These are phyloP conservation scores for Lepidurus apus DNA, from an alignment of 1,140 invertebrate species.

Conservation along the genomic window DNA sequence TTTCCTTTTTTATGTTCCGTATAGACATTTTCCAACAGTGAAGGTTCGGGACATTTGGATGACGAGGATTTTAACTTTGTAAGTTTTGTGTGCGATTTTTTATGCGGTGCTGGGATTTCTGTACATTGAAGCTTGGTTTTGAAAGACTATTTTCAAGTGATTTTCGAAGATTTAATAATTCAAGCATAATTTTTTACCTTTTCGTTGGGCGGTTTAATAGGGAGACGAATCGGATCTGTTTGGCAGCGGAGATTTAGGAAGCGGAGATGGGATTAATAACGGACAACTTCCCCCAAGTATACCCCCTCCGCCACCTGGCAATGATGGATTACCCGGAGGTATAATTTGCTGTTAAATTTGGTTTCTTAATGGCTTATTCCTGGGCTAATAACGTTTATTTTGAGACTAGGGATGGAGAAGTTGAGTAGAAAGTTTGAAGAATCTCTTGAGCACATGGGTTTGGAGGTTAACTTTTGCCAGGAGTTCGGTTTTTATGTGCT, in stretches of 20 bases:
- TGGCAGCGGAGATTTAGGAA: neutral
- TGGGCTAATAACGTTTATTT: neutral
- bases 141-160: no score
- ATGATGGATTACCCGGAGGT: neutral
- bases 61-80: neutral
- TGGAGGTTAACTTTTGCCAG: no score
- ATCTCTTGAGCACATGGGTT: neutral
- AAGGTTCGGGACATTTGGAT: neutral
- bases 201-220: no score
- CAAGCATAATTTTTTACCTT: no score
- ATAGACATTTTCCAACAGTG: neutral
- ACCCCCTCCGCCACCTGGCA: neutral
- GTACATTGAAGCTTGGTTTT: no score
- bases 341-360: neutral
- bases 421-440: neutral
- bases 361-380: neutral
- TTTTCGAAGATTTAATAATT: no score
- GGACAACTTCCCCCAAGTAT: neutral
- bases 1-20: neutral
- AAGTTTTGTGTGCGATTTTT: neutral
- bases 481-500: no score
- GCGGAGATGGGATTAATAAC: neutral
- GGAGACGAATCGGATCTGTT: no score
- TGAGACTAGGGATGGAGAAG: neutral
- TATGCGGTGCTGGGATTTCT: neutral